phyloP scores from a whole-genome alignment of 2,797 vertebrate genomes.

The Macrochelys suwanniensis region DNA sequence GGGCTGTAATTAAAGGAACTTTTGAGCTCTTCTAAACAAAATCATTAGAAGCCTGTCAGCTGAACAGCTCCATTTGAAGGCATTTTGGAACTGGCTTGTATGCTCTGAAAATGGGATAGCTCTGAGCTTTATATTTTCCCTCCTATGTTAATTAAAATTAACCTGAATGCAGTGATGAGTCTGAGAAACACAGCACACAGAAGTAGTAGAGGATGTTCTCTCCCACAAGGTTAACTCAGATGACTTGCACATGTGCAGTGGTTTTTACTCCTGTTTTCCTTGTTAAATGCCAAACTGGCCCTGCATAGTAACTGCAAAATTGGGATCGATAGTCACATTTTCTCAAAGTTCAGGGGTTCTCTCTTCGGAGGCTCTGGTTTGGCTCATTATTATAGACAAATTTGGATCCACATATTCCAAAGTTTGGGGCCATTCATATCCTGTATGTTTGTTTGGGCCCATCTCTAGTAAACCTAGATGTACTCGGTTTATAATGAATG shows the following conservation, averaged over 20 bases:
- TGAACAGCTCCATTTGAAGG: slow-evolving; percentile 39
- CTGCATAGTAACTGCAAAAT: background rate
- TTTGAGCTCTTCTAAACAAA: slow-evolving; percentile 43
- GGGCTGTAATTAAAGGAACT: slow-evolving; percentile 55
- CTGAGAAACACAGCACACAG: background rate
- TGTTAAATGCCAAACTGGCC: background rate
- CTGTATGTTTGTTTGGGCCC: background rate
- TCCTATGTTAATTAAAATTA: background rate
- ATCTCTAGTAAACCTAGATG: background rate
- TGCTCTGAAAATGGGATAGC: background rate
- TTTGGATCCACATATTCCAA: background rate
- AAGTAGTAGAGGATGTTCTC: background rate
- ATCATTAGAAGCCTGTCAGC: slow-evolving; percentile 33
- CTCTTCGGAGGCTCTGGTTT: too few species aligned
- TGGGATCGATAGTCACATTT: background rate
- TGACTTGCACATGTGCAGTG: background rate
- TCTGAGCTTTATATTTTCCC: background rate
- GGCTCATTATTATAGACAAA: background rate
- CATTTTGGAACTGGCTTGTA: slow-evolving; percentile 43
- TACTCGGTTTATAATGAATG: background rate
- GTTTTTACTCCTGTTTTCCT: background rate
- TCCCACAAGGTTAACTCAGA: accelerated
- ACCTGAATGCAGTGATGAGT: accelerated
- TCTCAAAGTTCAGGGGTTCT: background rate
- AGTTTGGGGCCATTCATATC: background rate